Base-by-base conservation (phyloP, 1,140 invertebrate genomes). In the Drosophila pruinosa region DNA sequence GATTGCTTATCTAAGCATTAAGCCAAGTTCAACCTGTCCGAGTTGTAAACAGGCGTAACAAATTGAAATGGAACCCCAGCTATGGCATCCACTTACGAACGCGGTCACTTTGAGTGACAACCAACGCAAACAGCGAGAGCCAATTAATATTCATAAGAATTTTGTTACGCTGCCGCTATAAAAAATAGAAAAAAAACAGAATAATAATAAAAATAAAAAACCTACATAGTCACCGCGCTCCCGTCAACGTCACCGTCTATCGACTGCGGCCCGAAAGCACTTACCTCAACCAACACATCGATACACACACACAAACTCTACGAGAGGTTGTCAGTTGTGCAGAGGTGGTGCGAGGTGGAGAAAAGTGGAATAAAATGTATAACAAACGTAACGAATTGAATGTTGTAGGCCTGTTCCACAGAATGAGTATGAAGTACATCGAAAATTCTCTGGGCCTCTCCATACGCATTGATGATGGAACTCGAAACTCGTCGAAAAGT, bases 131-230 rank as follows among this genome's bases (percentile, higher is more conserved):
- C 69, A 53, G 50, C 52, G 63, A 59, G 45, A 54, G 65, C 65
- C 65, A 74, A 74, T 74, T 74, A 74, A 74, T 74, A 74, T 74
- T 74, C 71, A 74, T 70, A 74, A 74, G 65, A 74, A 74, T 74
- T 74, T 74, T 69, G 65, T 70, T 63, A 74, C 65, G 58, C 71
- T 21, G 53, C 65, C 65, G 65, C 45, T 14, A 52, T 24, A 53
- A 45, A 28, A 36, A 50, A 31, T 50, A 50, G 7, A 28, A 22
- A 8, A 21, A 22, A 17, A 38, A n/a, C 45, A 54, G 19, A 48
- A 67, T 52, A 59, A 67, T 50, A 71, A 65, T 65, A 71, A 48
- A 62, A 24, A 68, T 61, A 43, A 68, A 70, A 70, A 71, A 65
- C 36, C 68, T 65, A 71, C 68, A 71, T 67, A 72, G 54, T 64